A percentile compares a stretch with the other conserved stretches of the same genome.
Evolutionary conservation across 2,888 invertebrate genomes (phyloP).

Genomic region (Cartodere bifasciata): DNA sequence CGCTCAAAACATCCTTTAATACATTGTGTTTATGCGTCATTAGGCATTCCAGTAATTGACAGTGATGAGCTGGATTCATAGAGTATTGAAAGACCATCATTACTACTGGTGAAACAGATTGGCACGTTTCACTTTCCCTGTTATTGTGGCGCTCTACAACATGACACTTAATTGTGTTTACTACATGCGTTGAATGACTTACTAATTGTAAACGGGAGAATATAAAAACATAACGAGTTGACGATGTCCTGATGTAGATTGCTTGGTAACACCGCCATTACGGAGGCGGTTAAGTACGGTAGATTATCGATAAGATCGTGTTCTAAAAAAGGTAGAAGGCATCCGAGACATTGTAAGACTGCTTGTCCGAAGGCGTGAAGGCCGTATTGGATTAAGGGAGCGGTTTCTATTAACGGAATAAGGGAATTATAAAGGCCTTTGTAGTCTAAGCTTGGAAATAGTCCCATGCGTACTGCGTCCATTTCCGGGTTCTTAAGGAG

Average conservation of each 20-base stretch:
- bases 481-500: conserved; percentile 79
- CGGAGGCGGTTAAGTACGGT: conserved; percentile 87
- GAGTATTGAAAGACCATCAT: conserved; percentile 98
- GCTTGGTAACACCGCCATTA: conserved; percentile 83
- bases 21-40: conserved; percentile 89
- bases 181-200: conserved; percentile 35
- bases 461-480: conserved; percentile 73
- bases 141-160: conserved; percentile 55
- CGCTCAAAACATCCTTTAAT: conserved; percentile 85
- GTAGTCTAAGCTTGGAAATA: conserved; percentile 95
- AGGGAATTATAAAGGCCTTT: conserved; percentile 90
- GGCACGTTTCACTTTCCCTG: conserved; percentile 67
- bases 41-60: conserved; percentile 88
- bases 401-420: conserved; percentile 83
- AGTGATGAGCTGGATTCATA: conserved; percentile 87
- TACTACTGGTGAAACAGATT: conserved; percentile 82
- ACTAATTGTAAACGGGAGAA: conserved; percentile 93
- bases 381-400: conserved; percentile 80
- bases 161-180: neutral
- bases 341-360: conserved; percentile 85
- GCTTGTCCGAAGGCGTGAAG: conserved; percentile 87
- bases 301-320: conserved; percentile 91
- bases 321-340: conserved; percentile 91
- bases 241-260: conserved; percentile 89
- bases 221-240: conserved; percentile 87